Percentiles rank a stretch among this genome's conserved stretches.
Evolutionary conservation across 2,797 vertebrate species (phyloP).

Genomic region (Syncerus caffer): DNA sequence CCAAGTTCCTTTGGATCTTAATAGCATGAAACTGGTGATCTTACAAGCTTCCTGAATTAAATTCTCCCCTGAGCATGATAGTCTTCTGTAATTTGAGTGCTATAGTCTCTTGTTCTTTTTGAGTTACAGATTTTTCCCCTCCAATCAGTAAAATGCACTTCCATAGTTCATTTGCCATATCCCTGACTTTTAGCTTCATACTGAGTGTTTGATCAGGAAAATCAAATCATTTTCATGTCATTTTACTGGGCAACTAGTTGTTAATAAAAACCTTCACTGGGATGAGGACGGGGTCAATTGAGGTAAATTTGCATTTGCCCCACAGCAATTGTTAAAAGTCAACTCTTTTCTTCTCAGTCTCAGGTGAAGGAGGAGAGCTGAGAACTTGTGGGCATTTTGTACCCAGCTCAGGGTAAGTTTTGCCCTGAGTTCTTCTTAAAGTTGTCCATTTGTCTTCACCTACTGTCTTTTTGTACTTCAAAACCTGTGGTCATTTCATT

Average conservation of each 20-base stretch:
- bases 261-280: not conserved
- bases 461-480: not conserved
- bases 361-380: too few relatives aligned
- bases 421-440: not conserved
- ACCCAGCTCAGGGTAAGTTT: not conserved
- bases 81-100: not conserved
- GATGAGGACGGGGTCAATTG: not conserved
- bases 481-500: not conserved
- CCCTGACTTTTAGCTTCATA: not conserved
- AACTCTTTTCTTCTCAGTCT: not conserved
- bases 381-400: not conserved
- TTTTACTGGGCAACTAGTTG: not conserved
- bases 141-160: not conserved
- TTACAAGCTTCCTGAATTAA: not conserved
- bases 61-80: not conserved
- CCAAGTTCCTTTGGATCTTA: not conserved
- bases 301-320: not conserved
- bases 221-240: not conserved
- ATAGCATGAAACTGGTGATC: not conserved
- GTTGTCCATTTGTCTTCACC: not conserved
- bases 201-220: not conserved
- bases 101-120: not conserved
- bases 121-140: not conserved
- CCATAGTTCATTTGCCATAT: not conserved
- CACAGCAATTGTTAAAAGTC: fast-evolving